Evolutionary conservation across 1,140 invertebrate species (phyloP), one percentile per base, ranked within the genome.

Genomic region (Nylanderia fulva): DNA sequence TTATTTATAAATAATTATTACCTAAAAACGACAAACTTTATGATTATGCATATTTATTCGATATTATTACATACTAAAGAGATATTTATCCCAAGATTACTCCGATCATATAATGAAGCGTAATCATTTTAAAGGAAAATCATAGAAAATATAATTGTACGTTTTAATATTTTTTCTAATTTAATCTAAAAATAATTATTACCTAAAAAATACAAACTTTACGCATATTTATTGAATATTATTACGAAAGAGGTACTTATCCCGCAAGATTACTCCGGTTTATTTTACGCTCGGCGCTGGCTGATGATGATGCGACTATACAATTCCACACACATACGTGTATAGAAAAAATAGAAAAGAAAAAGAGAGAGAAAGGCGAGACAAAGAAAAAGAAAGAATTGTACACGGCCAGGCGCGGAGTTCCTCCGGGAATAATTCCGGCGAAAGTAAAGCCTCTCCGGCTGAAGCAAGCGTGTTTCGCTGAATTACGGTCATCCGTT

Each of bases 381-480:
- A 56, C 63, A 56, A 76, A 68, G 52, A 72, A 42, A 61, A 69
- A 84, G 61, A 29, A 84, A 71, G 64, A 84, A 76, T 54, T 61
- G 48, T 42, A 69, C 64, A 42, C 54, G 21, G 48, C n/a, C n/a
- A n/a, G n/a, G n/a, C 33, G 56, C 29, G 5, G 45, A 72, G 66
- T 83, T 83, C 86, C 80, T 68, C 42, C 45, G 68, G 71, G 85
- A 87, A 86, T 86, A 87, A 87, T 87, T 87, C 61, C 60, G 24
- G 21, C 64, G 33, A 33, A 86, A 86, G 76, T 86, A 86, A 83
- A 87, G 68, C 86, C 64, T 36, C 29, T 24, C 42, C 27, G 60
- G 84, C 58, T 18, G 66, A n/a, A n/a, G 52, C 60, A 66, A 66
- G 36, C 64, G 85, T 68, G 86, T 86, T 87, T 58, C 48, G n/a